Evolutionary conservation across 2,113 vertebrate species (phyloP).

Genomic region (Struthidea cinerea): DNA sequence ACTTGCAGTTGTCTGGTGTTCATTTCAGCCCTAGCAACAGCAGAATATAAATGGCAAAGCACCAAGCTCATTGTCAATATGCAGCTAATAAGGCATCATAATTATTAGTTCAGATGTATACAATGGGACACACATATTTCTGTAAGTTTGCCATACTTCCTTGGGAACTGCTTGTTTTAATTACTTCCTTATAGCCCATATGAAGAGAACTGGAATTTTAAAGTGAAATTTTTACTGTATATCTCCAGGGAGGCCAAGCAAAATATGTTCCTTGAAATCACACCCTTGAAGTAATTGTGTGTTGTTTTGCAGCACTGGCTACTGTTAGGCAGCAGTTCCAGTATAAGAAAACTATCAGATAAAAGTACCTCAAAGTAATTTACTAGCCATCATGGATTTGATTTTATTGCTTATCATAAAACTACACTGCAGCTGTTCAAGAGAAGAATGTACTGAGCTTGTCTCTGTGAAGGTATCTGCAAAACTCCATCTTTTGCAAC

Average conservation of each 20-base stretch:
- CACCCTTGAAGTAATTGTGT: not conserved
- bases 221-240: not conserved
- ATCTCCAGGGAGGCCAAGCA: not conserved
- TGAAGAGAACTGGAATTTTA: not conserved
- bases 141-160: not conserved
- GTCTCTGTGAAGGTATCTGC: not conserved
- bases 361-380: constrained; percentile 20
- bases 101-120: not conserved
- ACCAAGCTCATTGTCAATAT: not conserved
- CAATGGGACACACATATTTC: not conserved
- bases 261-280: not conserved
- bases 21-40: not conserved
- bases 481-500: not conserved
- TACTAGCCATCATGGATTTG: not conserved
- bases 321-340: not conserved
- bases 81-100: not conserved
- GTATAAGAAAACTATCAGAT: not conserved
- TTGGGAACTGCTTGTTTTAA: not conserved
- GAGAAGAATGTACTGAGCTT: not conserved
- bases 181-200: not conserved
- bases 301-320: not conserved
- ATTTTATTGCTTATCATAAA: constrained; percentile 22
- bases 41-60: not conserved
- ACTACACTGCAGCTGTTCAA: not conserved
- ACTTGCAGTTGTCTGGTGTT: not conserved